A percentile compares a stretch with the other conserved stretches of the same genome.
Evolutionary conservation across 2,797 vertebrate species (phyloP).

Genomic region (Falco concolor): DNA sequence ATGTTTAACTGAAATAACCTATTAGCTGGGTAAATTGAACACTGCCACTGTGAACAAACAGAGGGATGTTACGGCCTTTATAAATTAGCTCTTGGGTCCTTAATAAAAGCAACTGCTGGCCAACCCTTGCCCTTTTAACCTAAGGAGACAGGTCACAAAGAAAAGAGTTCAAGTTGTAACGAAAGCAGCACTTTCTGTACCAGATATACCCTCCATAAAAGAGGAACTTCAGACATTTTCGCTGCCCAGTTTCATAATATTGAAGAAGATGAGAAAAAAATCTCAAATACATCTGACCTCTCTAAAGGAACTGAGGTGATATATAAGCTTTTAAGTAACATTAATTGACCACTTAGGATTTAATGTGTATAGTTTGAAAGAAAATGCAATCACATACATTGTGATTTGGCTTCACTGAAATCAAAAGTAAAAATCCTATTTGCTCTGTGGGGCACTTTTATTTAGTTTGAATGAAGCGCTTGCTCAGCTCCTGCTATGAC

Average conservation of each 20-base stretch:
- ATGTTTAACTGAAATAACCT: neutral
- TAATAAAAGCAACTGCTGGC: neutral
- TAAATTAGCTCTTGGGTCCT: neutral
- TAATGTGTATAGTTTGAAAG: neutral
- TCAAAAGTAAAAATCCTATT: neutral
- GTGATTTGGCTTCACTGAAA: neutral
- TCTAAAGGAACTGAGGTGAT: neutral
- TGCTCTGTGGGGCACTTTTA: accelerated
- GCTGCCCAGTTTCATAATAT: neutral
- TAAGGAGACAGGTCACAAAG: neutral
- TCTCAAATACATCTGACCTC: neutral
- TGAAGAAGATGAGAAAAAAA: neutral
- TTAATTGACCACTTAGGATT: neutral
- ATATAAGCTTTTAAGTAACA: neutral
- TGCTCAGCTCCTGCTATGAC: neutral
- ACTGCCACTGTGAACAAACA: neutral
- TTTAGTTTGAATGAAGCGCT: accelerated
- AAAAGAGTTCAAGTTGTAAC: neutral
- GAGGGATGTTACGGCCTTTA: accelerated
- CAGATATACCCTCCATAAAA: neutral
- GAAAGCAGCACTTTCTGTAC: neutral
- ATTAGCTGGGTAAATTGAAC: neutral
- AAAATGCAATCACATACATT: neutral
- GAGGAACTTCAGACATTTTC: constrained; percentile 28
- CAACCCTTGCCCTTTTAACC: neutral